A percentile compares a stretch with the other conserved stretches of the same genome.
Conservation (phyloP, 2,113 vertebrate genomes). For the Dolichotis patagonum region DNA sequence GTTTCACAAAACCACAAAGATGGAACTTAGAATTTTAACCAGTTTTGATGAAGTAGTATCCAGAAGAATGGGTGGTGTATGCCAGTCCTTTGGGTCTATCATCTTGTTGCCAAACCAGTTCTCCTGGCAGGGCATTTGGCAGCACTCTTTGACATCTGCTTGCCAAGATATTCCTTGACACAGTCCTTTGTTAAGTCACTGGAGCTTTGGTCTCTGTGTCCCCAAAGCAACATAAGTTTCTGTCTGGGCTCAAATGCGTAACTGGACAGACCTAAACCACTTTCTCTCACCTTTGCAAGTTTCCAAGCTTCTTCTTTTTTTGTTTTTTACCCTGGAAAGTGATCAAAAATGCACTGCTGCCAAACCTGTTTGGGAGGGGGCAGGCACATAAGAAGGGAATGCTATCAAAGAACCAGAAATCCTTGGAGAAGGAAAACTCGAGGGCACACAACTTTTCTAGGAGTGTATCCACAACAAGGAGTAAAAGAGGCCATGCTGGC, state of each 20-base stretch:
- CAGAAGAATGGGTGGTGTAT: conserved; percentile 45
- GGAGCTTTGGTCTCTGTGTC: conserved; percentile 43
- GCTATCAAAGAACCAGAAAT: not conserved
- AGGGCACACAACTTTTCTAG: not conserved
- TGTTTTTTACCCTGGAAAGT: not conserved
- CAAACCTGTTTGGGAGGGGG: not conserved
- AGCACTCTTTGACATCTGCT: conserved; percentile 35
- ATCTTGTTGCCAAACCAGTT: conserved; percentile 78
- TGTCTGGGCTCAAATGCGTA: conserved; percentile 37
- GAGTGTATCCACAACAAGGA: not conserved
- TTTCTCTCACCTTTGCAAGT: conserved; percentile 41
- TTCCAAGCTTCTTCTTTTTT: not conserved
- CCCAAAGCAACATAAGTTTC: conserved; percentile 61
- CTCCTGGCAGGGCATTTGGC: conserved; percentile 55
- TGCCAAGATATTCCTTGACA: conserved; percentile 72
- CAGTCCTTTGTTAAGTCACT: conserved; percentile 61
- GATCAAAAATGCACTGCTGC: not conserved
- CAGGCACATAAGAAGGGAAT: not conserved
- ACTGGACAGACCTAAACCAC: not conserved
- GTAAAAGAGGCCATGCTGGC: not conserved
- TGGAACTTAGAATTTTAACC: conserved; percentile 30
- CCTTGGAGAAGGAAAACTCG: not conserved
- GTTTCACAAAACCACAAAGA: not conserved
- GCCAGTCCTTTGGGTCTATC: conserved; percentile 59
- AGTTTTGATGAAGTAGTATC: conserved; percentile 16